A percentile compares a stretch with the other conserved stretches of the same genome.
Conservation (phyloP, 2,888 invertebrate species). For the Tortrix viridana region DNA sequence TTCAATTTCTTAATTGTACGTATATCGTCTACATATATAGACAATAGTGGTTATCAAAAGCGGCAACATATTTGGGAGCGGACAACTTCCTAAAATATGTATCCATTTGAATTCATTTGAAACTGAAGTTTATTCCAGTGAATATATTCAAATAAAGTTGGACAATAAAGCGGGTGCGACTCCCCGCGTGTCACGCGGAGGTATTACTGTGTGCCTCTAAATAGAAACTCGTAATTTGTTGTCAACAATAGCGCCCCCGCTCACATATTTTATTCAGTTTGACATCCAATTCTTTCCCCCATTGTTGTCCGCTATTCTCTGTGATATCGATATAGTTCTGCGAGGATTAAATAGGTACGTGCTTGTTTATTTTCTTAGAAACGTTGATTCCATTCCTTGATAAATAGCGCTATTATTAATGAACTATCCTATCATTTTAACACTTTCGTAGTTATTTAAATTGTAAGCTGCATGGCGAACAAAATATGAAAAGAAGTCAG, state of each 20-base stretch:
- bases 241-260: slow-evolving; percentile 64
- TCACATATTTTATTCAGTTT: slow-evolving; percentile 69
- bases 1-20: too few relatives aligned
- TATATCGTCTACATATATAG: too few relatives aligned
- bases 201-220: slow-evolving; percentile 66
- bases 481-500: neutral
- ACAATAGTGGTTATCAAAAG: too few relatives aligned
- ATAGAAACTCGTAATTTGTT: slow-evolving; percentile 69
- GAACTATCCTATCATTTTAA: too few relatives aligned
- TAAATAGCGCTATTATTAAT: too few relatives aligned
- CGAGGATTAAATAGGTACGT: slow-evolving; percentile 32
- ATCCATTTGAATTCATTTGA: neutral
- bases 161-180: neutral
- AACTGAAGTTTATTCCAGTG: neutral
- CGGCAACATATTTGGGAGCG: too few relatives aligned
- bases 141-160: neutral
- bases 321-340: slow-evolving; percentile 43
- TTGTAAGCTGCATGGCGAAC: too few relatives aligned
- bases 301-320: slow-evolving; percentile 61
- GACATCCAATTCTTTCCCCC: slow-evolving; percentile 67
- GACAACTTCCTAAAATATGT: too few relatives aligned
- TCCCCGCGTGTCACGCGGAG: too few relatives aligned
- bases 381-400: neutral
- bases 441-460: too few relatives aligned
- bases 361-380: slow-evolving; percentile 18